Base-by-base conservation (phyloP, 2,888 invertebrate species). In the Elysia crispata region DNA sequence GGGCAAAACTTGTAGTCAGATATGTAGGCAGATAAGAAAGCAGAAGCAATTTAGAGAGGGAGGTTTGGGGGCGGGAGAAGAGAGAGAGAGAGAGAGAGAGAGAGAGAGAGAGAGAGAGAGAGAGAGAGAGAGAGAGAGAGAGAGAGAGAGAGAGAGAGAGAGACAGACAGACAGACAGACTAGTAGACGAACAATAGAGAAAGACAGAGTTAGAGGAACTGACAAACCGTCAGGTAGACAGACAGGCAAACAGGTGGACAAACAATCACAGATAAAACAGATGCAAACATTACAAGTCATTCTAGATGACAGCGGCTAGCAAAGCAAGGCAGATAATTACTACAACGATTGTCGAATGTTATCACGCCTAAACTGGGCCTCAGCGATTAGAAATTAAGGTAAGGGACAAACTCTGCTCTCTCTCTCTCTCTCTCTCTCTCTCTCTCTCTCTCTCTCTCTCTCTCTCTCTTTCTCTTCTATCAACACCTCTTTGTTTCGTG, bases 241-340 rank as follows among this genome's bases (percentile, higher is more conserved):
- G 69, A 67, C 31, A 67, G 72, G 49, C 72, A 72, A 8, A 72
- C 50, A 72, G 49, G 49, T 25, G 49, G n/a, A 72, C 50, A 72
- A 23, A 72, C 8, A 33, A n/a, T 49, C 5, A 72, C 72, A 72
- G 41, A n/a, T 23, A 72, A n/a, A 72, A n/a, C n/a, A n/a, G n/a
- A n/a, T n/a, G n/a, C n/a, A n/a, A n/a, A n/a, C n/a, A n/a, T n/a
- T n/a, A n/a, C n/a, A n/a, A n/a, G n/a, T n/a, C n/a, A n/a, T n/a
- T n/a, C n/a, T n/a, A 31, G 41, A n/a, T 33, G 1, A 70, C 20
- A 70, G 20, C 30, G 33, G 41, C 70, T 33, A n/a, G 20, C 70
- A 70, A n/a, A 70, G 6, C 30, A 11, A 33, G 5, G 13, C 13
- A 70, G 1, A 70, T 20, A 6, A 25, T 5, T 6, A 6, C 15